Base-by-base conservation (phyloP, 2,888 invertebrate genomes). In the Meghimatium bilineatum region DNA sequence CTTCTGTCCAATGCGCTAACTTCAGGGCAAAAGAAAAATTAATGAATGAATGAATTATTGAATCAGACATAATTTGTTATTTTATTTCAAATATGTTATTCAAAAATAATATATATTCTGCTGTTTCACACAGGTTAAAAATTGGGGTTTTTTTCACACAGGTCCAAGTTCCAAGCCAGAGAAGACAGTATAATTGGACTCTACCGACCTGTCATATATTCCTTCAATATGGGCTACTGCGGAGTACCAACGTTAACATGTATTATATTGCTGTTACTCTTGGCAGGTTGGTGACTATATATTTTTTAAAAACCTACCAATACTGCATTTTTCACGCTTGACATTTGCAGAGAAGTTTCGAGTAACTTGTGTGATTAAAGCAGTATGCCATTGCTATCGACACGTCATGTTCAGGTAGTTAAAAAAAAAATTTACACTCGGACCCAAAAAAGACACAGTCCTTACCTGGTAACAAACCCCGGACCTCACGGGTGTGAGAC, bases 191-290 rank as follows among this genome's bases (percentile, higher is more conserved):
- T 14, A 56, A 17, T 14, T n/a, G 23, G 56, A 56, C 56, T 17
- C 3, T 20, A 56, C 20, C 23, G 20, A 3, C 60, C 2, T 17
- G n/a, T 63, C 6, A n/a, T n/a, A 34, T 1, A 34, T 10, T 3
- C 8, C 34, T 34, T 67, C 3, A 67, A 1, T 38, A 75, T 74
- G 49, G 75, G 3, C 26, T 38, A 6, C 49, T 79, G 79, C 32
- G 79, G 79, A 1, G 34, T 52, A 6, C 79, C 79, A 14, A 79
- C 79, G 14, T 20, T 79, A 2, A 69, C 79, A 2, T 79, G 79
- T 52, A 34, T 79, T 12, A 26, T 79, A 23, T 38, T 79, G 69
- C n/a, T 79, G 14, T 34, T 79, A 44, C 44, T 67, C 52, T 29
- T 79, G 49, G 79, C 79, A 69, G 79, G 79, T 79, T 12, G 38